These are phyloP conservation scores for Mystacides longicornis DNA, from an alignment of 2,888 invertebrate genomes.

Conservation along the genomic window DNA sequence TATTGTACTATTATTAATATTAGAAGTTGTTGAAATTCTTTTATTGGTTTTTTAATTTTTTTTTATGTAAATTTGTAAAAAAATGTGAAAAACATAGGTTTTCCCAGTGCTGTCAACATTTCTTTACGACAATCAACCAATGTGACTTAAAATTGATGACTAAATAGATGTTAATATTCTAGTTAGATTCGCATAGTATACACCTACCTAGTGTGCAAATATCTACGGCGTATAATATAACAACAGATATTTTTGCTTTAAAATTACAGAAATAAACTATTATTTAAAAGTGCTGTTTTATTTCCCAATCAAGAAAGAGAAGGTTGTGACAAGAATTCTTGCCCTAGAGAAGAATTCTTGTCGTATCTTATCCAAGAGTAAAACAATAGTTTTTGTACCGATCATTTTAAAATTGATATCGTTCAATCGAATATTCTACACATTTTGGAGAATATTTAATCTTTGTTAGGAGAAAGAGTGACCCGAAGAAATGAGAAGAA, in stretches of 20 bases:
- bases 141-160: not conserved
- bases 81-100: not conserved
- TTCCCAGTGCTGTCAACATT: not conserved
- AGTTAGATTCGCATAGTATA: not conserved
- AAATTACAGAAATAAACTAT: conserved; percentile 16
- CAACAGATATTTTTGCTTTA: conserved; percentile 18
- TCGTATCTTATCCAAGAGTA: too few relatives aligned
- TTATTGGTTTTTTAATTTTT: not conserved
- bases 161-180: not conserved
- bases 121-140: not conserved
- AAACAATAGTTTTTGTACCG: not conserved
- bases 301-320: too few relatives aligned
- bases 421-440: not conserved
- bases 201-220: not conserved
- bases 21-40: not conserved
- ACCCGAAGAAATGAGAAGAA: too few relatives aligned
- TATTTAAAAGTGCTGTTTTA: conserved; percentile 6
- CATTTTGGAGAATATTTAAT: too few relatives aligned
- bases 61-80: not conserved
- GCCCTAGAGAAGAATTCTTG: too few relatives aligned
- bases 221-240: conserved; percentile 10
- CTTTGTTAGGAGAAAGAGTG: too few relatives aligned
- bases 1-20: not conserved
- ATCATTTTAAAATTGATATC: not conserved
- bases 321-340: too few relatives aligned